Conservation (phyloP, 2,113 vertebrate genomes). For the Prochilodus magdalenae region DNA sequence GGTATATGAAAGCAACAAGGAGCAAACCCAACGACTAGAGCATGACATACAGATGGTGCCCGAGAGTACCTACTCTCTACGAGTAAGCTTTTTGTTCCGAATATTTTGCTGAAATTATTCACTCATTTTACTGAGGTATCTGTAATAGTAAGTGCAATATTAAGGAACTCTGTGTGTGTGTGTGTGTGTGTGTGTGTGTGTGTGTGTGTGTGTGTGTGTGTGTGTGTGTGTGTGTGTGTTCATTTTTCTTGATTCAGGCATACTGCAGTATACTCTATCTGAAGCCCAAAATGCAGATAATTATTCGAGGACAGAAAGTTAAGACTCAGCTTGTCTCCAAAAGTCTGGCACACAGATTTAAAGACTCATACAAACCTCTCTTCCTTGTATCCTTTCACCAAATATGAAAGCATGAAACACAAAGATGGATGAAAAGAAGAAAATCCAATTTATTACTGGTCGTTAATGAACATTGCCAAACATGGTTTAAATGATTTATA, state of each 20-base stretch:
- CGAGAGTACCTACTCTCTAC: slow-evolving; percentile 83
- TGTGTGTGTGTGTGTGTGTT: slow-evolving; percentile 15
- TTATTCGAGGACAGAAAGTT: slow-evolving; percentile 90
- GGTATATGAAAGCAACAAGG: slow-evolving; percentile 72
- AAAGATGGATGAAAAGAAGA: too few species aligned
- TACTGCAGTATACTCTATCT: slow-evolving; percentile 97
- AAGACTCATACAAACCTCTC: slow-evolving; percentile 87
- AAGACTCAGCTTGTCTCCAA: slow-evolving; percentile 93
- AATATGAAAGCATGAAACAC: background rate
- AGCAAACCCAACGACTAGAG: slow-evolving; percentile 76
- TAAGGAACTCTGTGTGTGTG: too few species aligned
- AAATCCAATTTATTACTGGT: background rate
- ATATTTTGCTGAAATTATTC: background rate
- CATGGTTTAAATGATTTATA: background rate
- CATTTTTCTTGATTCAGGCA: slow-evolving; percentile 72
- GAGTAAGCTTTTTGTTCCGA: slow-evolving; percentile 60
- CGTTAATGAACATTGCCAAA: background rate
- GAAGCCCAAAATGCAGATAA: slow-evolving; percentile 95
- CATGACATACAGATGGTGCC: slow-evolving; percentile 78
- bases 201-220: too few species aligned
- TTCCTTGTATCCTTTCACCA: slow-evolving; percentile 85
- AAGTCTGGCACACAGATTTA: slow-evolving; percentile 85
- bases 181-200: too few species aligned
- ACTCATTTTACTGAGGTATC: background rate
- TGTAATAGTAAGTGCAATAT: background rate